Percentiles rank a stretch among this genome's conserved stretches.
These are phyloP conservation scores for Proterorhinus semilunaris DNA, from an alignment of 2,113 vertebrate genomes.

Conservation along the genomic window DNA sequence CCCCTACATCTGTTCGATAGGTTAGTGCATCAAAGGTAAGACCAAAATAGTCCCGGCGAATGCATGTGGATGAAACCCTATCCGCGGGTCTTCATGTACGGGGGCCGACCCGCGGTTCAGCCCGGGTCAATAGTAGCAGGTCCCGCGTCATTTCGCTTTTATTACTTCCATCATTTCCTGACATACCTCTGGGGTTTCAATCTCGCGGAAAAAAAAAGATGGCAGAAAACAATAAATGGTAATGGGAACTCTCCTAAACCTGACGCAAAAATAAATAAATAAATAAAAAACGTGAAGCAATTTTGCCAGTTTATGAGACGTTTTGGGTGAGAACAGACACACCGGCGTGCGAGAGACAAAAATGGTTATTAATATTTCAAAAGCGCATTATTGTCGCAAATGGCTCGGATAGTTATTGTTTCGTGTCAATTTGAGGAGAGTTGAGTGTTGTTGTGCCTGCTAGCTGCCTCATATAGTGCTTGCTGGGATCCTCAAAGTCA, in stretches of 20 bases:
- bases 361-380: slow-evolving; percentile 7
- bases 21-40: neutral
- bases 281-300: slow-evolving; percentile 2
- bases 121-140: neutral
- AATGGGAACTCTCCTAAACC: slow-evolving; percentile 10
- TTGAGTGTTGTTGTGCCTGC: neutral
- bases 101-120: neutral
- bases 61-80: neutral
- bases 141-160: slow-evolving; percentile 7
- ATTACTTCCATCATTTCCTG: slow-evolving; percentile 10
- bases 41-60: neutral
- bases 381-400: neutral
- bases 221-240: slow-evolving; percentile 12
- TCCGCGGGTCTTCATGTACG: neutral
- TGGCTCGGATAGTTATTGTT: neutral
- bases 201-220: slow-evolving; percentile 6
- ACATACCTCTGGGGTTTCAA: slow-evolving; percentile 8
- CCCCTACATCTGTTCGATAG: slow-evolving; percentile 3
- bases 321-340: neutral
- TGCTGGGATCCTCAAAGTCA: too few relatives aligned
- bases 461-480: neutral
- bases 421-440: neutral
- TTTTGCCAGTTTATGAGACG: slow-evolving; percentile 6
- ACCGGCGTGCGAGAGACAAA: neutral
- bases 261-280: neutral